Evolutionary conservation across 2,113 vertebrate genomes (phyloP).

Genomic region (rabbit (Oryctolagus cuniculus)): DNA sequence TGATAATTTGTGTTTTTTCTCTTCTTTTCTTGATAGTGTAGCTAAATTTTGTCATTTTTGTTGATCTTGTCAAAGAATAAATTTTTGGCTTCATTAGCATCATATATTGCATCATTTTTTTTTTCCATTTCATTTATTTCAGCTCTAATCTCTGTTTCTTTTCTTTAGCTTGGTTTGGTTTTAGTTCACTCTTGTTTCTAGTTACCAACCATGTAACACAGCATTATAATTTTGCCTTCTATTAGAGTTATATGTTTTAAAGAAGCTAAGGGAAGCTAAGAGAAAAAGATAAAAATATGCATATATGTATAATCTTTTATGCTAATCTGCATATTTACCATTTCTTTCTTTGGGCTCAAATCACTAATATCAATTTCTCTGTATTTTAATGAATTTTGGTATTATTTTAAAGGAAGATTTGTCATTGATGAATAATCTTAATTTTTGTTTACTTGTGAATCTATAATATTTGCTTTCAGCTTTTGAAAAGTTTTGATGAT

Average conservation of each 20-base stretch:
- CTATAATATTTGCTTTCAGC: neutral
- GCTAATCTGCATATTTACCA: neutral
- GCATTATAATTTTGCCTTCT: neutral
- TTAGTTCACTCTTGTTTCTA: neutral
- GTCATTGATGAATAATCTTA: neutral
- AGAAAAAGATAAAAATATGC: neutral
- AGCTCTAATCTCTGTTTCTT: neutral
- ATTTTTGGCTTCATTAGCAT: neutral
- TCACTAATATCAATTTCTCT: neutral
- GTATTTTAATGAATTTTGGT: neutral
- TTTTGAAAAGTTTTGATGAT: neutral
- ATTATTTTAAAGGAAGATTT: neutral
- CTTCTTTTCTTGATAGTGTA: neutral
- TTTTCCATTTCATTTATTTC: neutral
- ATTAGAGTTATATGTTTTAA: neutral
- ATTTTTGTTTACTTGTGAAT: neutral
- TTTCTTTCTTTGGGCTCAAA: neutral
- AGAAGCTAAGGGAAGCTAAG: neutral
- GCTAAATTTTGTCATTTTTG: neutral
- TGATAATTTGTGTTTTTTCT: neutral
- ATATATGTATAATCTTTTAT: neutral
- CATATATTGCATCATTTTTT: neutral
- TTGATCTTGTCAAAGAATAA: neutral
- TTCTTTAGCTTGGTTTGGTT: neutral
- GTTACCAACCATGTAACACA: neutral